phyloP scores from a whole-genome alignment of 2,113 vertebrate species.

The Himantopus leucocephalus region DNA sequence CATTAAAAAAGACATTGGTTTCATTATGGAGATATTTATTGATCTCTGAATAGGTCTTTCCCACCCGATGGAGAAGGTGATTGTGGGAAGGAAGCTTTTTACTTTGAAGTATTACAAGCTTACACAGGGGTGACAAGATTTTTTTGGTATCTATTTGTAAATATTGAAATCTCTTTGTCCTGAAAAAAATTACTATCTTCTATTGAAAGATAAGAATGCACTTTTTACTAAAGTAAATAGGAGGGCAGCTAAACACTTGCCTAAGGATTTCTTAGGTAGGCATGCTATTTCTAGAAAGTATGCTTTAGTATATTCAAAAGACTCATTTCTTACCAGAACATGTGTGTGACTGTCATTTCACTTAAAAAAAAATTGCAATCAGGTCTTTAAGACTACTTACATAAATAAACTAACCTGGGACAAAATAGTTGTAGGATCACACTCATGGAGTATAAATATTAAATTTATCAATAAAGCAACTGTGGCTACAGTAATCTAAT shows the following conservation, averaged over 20 bases:
- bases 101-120: background rate
- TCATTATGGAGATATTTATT: background rate
- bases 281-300: background rate
- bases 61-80: background rate
- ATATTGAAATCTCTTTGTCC: background rate
- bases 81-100: background rate
- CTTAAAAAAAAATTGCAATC: background rate
- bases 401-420: background rate
- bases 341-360: background rate
- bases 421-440: background rate
- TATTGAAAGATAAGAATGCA: background rate
- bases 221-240: background rate
- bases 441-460: background rate
- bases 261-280: background rate
- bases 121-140: rapidly evolving
- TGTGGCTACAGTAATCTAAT: background rate
- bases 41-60: background rate
- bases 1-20: background rate
- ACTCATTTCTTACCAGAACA: background rate
- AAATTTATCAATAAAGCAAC: background rate
- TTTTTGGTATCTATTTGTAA: background rate
- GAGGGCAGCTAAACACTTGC: background rate
- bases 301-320: background rate
- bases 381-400: background rate
- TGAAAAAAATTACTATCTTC: background rate